phyloP scores from a whole-genome alignment of 2,797 vertebrate species.

The Clamator glandarius region DNA sequence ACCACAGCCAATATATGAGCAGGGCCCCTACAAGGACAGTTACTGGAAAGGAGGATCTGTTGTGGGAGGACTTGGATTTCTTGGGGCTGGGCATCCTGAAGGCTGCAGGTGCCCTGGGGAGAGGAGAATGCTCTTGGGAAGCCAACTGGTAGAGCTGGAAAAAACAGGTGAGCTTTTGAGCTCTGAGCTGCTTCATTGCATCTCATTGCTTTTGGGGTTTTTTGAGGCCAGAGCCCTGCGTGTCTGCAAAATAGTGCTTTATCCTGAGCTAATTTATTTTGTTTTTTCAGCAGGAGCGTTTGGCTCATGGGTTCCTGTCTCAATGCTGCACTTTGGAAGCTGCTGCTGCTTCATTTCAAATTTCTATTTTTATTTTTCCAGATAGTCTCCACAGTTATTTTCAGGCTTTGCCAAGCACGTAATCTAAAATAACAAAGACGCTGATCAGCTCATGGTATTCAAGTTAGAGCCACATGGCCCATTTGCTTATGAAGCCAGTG shows the following conservation, averaged over 20 bases:
- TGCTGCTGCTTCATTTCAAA: conserved; percentile 43
- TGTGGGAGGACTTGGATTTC: neutral
- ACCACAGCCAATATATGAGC: neutral
- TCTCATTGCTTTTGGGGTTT: neutral
- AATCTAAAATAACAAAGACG: conserved; percentile 59
- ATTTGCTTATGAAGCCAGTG: neutral
- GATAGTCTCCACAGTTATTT: conserved; percentile 55
- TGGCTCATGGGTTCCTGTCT: conserved; percentile 44
- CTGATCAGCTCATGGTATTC: conserved; percentile 12
- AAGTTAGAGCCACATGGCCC: neutral
- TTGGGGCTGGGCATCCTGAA: neutral
- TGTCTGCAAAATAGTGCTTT: neutral
- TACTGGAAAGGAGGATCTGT: neutral
- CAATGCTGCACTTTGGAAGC: conserved; percentile 3
- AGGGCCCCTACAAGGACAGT: fast-evolving
- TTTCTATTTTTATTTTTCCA: conserved; percentile 57
- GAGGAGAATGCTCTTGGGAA: neutral
- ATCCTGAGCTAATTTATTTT: conserved; percentile 50
- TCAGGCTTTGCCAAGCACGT: conserved; percentile 65
- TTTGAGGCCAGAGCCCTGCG: neutral
- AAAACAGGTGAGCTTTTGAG: neutral
- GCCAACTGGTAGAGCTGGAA: neutral
- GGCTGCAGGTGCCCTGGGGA: fast-evolving
- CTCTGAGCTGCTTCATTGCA: neutral
- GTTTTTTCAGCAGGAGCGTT: conserved; percentile 45